These are phyloP conservation scores for Orthosia incerta DNA, from an alignment of 2,888 invertebrate genomes.

Conservation along the genomic window DNA sequence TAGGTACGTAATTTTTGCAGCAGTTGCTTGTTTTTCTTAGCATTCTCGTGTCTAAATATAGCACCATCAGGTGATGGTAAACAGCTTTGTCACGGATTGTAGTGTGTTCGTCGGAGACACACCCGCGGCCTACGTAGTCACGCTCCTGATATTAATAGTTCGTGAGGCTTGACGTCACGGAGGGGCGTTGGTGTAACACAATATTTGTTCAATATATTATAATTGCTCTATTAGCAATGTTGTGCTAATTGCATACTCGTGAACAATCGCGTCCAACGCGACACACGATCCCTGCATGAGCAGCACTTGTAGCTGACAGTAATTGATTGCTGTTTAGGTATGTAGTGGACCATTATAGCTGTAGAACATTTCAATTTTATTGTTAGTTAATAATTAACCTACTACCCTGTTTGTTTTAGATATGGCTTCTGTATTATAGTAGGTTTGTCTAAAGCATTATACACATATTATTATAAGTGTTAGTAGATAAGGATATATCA, in stretches of 20 bases:
- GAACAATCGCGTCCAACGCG: conserved; percentile 33
- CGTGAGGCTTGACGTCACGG: conserved; percentile 68
- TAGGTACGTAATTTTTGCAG: conserved; percentile 24
- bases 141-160: conserved; percentile 74
- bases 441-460: neutral
- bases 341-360: neutral
- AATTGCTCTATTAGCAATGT: conserved; percentile 59
- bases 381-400: neutral
- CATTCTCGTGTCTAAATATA: conserved; percentile 70
- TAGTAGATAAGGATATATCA: neutral
- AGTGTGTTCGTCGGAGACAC: conserved; percentile 82
- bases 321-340: conserved; percentile 3
- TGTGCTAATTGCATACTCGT: conserved; percentile 55
- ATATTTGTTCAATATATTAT: conserved; percentile 63
- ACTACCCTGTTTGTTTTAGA: neutral
- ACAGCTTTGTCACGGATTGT: conserved; percentile 58
- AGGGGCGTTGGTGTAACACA: conserved; percentile 44
- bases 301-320: conserved; percentile 5
- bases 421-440: neutral
- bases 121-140: conserved; percentile 80
- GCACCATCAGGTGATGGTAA: conserved; percentile 78
- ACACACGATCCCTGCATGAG: conserved; percentile 25
- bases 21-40: conserved; percentile 50
- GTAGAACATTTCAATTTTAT: neutral
- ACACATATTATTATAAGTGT: neutral